These are phyloP conservation scores for Zelleria hepariella DNA, from an alignment of 2,888 invertebrate species.

Conservation along the genomic window DNA sequence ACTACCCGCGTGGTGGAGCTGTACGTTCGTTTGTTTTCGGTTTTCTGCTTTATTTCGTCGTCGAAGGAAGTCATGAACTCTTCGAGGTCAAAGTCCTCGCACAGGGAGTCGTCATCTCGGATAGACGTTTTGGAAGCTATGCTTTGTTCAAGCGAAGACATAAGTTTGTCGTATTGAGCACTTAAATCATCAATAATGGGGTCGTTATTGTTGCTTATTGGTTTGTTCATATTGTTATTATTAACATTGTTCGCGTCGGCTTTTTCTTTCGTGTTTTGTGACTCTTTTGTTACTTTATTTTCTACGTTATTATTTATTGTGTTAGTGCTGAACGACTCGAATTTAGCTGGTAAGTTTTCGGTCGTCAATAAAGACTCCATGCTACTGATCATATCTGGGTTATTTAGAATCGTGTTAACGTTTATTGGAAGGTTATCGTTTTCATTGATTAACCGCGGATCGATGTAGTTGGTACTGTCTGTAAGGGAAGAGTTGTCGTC, in stretches of 20 bases:
- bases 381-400: constrained; percentile 65
- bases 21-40: constrained; percentile 56
- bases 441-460: constrained; percentile 77
- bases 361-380: constrained; percentile 65
- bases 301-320: constrained; percentile 35
- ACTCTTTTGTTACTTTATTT: not conserved
- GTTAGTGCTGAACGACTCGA: constrained; percentile 53
- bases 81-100: constrained; percentile 75
- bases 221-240: constrained; percentile 25
- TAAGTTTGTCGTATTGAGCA: constrained; percentile 66
- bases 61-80: constrained; percentile 79
- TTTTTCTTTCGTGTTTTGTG: constrained; percentile 33
- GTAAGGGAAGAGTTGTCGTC: constrained; percentile 61
- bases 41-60: constrained; percentile 69
- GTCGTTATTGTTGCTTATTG: not conserved
- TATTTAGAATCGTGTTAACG: constrained; percentile 63
- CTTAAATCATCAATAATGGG: constrained; percentile 52
- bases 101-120: constrained; percentile 66
- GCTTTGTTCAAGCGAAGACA: constrained; percentile 64
- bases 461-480: constrained; percentile 66
- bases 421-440: constrained; percentile 78
- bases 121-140: constrained; percentile 58
- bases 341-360: constrained; percentile 63
- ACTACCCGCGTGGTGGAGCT: constrained; percentile 64
- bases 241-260: constrained; percentile 23